Base-by-base conservation (phyloP, 2,113 vertebrate species). In the Arvicanthis niloticus region DNA sequence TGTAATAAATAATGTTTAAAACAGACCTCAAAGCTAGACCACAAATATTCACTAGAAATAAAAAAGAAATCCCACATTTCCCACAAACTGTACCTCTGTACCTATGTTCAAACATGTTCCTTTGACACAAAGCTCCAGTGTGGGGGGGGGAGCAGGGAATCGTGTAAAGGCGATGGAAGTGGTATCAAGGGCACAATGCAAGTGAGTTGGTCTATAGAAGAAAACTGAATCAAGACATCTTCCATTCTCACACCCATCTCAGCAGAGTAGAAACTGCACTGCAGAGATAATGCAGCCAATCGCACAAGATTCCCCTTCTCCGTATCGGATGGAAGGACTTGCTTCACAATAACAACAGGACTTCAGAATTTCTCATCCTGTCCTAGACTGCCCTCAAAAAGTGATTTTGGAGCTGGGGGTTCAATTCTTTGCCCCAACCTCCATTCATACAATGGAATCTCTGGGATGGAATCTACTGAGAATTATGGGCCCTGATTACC, bases 1-100 rank as follows among this genome's bases (percentile, higher is more conserved):
- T 40, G 48, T 42, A 78, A 87, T 37, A 60, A n/a, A 62, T 62
- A 22, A 42, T 48, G 11, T 48, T 65, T 91, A 78, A 42, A 37
- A 86, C 21, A 72, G 31, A 26, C 19, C 42, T 65, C 13, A 48
- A 17, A 91, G 15, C n/a, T 68, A 24, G n/a, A 21, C 91, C 68
- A 48, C 87, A 94, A 88, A 76, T 37, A 91, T 24, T 68, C 26
- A 76, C 16, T 17, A 92, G n/a, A 88, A 91, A 76, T 40, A 65
- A 82, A 87, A 87, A 21, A 42, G n/a, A 62, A 40, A 81, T 11
- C 56, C 21, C 60, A 15, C 4, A 40, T 88, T 80, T 67, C 24
- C n/a, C n/a, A 87, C n/a, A 87, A 91, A 76, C 15, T 48, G 13
- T 24, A 88, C n/a, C 31, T 12, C 31, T 51, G 4, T 68, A 75